Base-by-base conservation (phyloP, 2,113 vertebrate genomes). In the Lagenorhynchus albirostris region DNA sequence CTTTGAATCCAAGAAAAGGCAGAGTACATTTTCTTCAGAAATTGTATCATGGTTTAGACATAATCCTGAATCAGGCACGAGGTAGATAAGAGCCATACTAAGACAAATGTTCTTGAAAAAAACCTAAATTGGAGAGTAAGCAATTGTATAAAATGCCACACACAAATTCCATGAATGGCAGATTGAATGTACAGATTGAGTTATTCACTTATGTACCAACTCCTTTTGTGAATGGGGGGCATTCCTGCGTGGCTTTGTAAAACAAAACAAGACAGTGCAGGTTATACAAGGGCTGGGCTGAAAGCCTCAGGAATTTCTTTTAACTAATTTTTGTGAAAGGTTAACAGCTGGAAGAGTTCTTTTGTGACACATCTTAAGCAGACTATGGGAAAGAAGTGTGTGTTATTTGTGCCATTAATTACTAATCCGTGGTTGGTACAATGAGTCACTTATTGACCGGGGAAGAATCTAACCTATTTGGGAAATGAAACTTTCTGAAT, bases 381-480 rank as follows among this genome's bases (percentile, higher is more conserved):
- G 90, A 81, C 70, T 81, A 93, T 80, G 94, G 85, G 97, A 97
- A 87, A 98, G 80, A 97, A 98, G 94, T 79, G 8, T 1, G 91
- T 93, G 67, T 55, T 87, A 97, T 97, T 98, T 98, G 96, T 98
- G 97, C 98, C 96, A 98, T 95, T 98, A 98, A 98, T 97, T 98
- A 88, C 73, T 98, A 98, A 98, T 98, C 98, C 47, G 70, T 93
- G 67, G 94, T 97, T 95, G 70, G 95, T 96, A 97, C 96, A 98
- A 91, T 96, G 98, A 98, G 98, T 98, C 98, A 98, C 80, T 97
- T 98, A 96, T 97, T 98, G 96, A 98, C 94, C 55, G 85, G 77
- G 84, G 98, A 99, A 98, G 97, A 98, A 98, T 97, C 96, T 97
- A 97, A 98, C 80, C 94, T 98, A 98, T 97, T 96, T 97, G 92